Conservation (phyloP, 2,113 vertebrate genomes). For the Sander vitreus region DNA sequence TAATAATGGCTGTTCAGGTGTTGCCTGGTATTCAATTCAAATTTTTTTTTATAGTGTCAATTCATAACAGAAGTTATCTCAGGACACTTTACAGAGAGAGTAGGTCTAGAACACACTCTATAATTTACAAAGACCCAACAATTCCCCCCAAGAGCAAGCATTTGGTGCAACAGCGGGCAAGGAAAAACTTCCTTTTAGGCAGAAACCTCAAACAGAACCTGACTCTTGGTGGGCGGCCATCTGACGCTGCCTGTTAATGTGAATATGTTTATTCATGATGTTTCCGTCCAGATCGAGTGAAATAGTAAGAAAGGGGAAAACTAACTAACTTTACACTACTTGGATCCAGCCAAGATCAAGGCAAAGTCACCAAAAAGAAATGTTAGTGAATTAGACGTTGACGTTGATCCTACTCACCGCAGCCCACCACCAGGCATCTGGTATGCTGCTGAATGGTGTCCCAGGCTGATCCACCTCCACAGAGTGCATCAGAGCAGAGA, state of each 20-base stretch:
- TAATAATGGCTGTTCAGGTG: neutral
- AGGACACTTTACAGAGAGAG: no score
- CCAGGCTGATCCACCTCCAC: slow-evolving; percentile 90
- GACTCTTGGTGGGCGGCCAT: no score
- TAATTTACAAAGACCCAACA: no score
- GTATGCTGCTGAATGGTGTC: slow-evolving; percentile 93
- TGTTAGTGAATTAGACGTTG: neutral
- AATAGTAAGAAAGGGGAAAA: neutral
- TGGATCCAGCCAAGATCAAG: neutral
- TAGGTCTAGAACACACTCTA: no score
- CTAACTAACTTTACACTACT: neutral
- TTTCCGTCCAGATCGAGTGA: neutral
- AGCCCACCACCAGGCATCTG: slow-evolving; percentile 94
- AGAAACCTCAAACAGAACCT: no score
- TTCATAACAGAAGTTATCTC: no score
- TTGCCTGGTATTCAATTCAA: neutral
- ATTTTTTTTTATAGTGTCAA: no score
- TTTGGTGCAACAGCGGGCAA: no score
- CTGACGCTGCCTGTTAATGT: neutral
- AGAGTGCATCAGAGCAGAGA: slow-evolving; percentile 92
- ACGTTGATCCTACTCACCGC: slow-evolving; percentile 84
- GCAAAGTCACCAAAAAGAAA: neutral
- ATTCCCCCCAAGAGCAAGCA: no score
- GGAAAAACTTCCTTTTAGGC: no score
- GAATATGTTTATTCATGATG: neutral